Conservation (phyloP, 2,888 invertebrate species). For the Yponomeuta plumbellus region DNA sequence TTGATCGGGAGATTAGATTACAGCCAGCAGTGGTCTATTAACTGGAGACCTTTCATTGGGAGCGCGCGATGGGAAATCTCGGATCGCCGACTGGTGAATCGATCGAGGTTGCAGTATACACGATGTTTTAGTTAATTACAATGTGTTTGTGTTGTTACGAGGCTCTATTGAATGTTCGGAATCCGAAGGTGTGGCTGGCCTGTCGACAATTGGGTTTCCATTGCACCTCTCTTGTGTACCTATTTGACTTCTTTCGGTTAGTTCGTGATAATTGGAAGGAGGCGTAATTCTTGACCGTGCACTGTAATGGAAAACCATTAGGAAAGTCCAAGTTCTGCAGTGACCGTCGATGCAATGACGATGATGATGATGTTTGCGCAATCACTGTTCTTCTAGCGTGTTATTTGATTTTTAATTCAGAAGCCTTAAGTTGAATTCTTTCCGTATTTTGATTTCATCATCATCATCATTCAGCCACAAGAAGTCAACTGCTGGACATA, state of each 20-base stretch:
- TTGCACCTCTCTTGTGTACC: neutral
- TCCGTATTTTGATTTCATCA: too few relatives aligned
- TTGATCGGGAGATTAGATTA: slow-evolving; percentile 64
- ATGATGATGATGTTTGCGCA: too few relatives aligned
- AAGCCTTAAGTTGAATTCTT: too few relatives aligned
- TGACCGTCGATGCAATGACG: too few relatives aligned
- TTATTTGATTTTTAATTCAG: too few relatives aligned
- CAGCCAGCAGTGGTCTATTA: slow-evolving; percentile 24
- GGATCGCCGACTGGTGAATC: neutral
- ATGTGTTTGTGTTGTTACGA: slow-evolving; percentile 36
- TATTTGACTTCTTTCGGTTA: neutral
- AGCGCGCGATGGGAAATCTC: neutral
- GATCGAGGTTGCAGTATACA: slow-evolving; percentile 28
- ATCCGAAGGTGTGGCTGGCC: slow-evolving; percentile 13
- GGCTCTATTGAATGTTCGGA: slow-evolving; percentile 10
- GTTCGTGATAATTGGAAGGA: neutral
- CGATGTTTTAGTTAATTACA: slow-evolving; percentile 72
- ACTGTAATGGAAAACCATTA: too few relatives aligned
- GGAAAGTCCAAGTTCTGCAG: too few relatives aligned
- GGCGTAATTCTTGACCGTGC: too few relatives aligned
- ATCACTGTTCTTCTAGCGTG: too few relatives aligned
- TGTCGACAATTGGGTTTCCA: neutral
- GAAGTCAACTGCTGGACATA: too few relatives aligned
- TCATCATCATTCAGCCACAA: too few relatives aligned
- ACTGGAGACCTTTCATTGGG: neutral